Percentiles rank a stretch among this genome's conserved stretches.
Evolutionary conservation across 2,888 invertebrate species (phyloP).

Genomic region (Pheosia tremula): DNA sequence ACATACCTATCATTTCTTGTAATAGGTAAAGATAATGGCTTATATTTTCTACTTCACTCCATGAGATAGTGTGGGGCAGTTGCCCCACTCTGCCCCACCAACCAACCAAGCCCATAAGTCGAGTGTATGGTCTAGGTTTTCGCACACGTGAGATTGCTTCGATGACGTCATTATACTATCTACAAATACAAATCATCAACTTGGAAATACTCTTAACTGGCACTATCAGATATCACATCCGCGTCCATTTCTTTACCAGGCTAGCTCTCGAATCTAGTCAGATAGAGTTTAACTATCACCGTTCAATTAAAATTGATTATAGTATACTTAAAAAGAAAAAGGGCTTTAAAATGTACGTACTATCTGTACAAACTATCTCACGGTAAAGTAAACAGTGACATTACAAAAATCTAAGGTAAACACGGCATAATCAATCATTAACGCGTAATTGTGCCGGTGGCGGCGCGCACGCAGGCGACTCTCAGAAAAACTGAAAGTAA

Average conservation of each 20-base stretch:
- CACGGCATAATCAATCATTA: conserved; percentile 78
- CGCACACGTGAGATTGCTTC: too few species aligned
- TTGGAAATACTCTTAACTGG: too few species aligned
- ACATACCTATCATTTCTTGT: too few species aligned
- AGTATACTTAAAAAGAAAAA: conserved; percentile 5
- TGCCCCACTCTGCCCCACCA: too few species aligned
- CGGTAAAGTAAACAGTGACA: conserved; percentile 64
- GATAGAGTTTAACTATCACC: background rate
- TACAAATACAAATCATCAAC: too few species aligned
- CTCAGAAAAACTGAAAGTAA: conserved; percentile 66
- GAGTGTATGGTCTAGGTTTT: too few species aligned
- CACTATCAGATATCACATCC: background rate
- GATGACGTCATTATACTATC: too few species aligned
- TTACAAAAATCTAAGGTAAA: conserved; percentile 70
- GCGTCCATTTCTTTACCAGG: background rate
- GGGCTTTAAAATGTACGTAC: background rate
- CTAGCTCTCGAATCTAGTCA: background rate
- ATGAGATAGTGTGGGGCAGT: too few species aligned
- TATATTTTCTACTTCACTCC: too few species aligned
- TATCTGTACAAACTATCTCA: conserved; percentile 42
- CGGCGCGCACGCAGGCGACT: conserved; percentile 33
- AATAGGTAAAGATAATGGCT: too few species aligned
- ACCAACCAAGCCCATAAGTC: too few species aligned
- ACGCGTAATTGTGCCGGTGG: conserved; percentile 63
- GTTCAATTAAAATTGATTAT: background rate